phyloP scores from a whole-genome alignment of 2,113 vertebrate species.

The Zapus hudsonius region DNA sequence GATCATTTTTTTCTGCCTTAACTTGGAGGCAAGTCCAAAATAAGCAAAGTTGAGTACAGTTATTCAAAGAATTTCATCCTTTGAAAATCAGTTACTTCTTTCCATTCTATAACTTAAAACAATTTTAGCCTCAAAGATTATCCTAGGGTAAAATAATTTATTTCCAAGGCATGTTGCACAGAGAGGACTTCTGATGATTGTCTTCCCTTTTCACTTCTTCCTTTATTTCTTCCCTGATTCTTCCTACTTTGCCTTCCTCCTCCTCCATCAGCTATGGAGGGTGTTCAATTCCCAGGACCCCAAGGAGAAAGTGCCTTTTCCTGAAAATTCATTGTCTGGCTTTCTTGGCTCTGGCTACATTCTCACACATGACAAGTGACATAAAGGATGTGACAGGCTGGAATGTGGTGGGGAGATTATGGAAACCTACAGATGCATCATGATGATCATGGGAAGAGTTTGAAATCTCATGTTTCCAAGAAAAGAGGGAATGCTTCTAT shows the following conservation, averaged over 20 bases:
- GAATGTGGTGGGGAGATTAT: not conserved
- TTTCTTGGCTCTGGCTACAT: not conserved
- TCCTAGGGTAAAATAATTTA: not conserved
- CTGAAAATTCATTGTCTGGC: not conserved
- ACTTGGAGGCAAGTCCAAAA: slow-evolving; percentile 27
- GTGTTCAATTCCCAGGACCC: not conserved
- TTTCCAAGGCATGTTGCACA: not conserved
- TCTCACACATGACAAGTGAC: not conserved
- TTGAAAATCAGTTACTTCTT: not conserved
- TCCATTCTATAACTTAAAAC: slow-evolving; percentile 13
- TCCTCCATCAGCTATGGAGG: not conserved
- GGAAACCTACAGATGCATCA: not conserved
- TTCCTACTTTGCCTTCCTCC: not conserved
- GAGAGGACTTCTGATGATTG: not conserved
- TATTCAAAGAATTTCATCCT: not conserved
- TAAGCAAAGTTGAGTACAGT: not conserved
- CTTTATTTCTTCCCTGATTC: not conserved
- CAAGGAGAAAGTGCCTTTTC: not conserved
- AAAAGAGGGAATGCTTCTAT: not conserved
- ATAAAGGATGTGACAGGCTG: not conserved
- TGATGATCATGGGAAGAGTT: not conserved
- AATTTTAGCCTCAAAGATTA: not conserved
- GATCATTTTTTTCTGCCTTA: slow-evolving; percentile 49
- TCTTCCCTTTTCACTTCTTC: not conserved
- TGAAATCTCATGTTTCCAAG: not conserved